Percentiles rank a stretch among this genome's conserved stretches.
Conservation (phyloP, 2,888 invertebrate species). For the Leptinotarsa peninsularis region DNA sequence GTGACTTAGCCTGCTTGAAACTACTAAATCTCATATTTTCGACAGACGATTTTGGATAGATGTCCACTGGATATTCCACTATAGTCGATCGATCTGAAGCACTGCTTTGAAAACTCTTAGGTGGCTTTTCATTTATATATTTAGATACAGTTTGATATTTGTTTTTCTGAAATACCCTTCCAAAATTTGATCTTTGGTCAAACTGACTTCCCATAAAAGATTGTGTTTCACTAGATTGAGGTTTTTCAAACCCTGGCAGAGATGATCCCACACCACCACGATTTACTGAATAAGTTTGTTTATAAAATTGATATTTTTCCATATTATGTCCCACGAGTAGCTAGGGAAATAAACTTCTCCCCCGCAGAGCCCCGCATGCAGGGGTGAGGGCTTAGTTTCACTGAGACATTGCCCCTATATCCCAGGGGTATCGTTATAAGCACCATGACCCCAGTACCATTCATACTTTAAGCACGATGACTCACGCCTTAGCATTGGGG, state of each 20-base stretch:
- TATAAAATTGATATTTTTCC: conserved; percentile 25
- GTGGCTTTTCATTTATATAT: not conserved
- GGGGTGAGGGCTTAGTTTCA: conserved; percentile 35
- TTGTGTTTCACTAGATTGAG: not conserved
- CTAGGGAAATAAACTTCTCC: conserved; percentile 37
- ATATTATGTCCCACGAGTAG: conserved; percentile 41
- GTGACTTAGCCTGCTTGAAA: not conserved
- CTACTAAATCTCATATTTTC: not conserved
- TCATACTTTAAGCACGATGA: conserved; percentile 38
- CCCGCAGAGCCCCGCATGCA: conserved; percentile 41
- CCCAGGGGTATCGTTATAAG: conserved; percentile 39
- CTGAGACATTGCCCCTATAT: conserved; percentile 35
- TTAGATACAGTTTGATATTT: not conserved
- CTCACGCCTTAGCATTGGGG: conserved; percentile 40
- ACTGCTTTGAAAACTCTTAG: not conserved
- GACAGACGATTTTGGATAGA: not conserved
- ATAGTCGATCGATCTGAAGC: conserved; percentile 1
- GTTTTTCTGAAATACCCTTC: not conserved
- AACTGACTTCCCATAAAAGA: not conserved
- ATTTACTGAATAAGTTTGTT: conserved; percentile 32
- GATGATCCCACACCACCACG: conserved; percentile 28
- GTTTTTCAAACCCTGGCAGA: conserved; percentile 20
- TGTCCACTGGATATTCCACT: conserved; percentile 14
- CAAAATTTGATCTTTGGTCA: not conserved
- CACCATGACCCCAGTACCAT: conserved; percentile 39